Conservation (phyloP, 2,113 vertebrate species). For the Rutilus rutilus region DNA sequence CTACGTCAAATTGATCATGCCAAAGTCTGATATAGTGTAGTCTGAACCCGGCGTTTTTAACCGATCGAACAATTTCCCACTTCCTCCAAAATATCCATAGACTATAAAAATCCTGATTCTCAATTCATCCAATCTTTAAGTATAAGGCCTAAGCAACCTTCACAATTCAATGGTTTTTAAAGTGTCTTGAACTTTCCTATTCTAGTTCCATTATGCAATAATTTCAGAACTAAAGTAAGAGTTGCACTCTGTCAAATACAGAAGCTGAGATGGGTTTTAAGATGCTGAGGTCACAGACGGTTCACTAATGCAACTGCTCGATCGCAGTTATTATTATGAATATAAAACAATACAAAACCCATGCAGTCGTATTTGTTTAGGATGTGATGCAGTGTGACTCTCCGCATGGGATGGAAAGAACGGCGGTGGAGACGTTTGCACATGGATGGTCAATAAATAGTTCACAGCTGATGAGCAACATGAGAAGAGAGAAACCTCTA, state of each 20-base stretch:
- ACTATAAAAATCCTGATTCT: not conserved
- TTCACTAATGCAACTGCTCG: not conserved
- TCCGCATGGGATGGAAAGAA: conserved; percentile 49
- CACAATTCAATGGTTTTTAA: not conserved
- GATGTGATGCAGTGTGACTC: not conserved
- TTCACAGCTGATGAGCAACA: conserved; percentile 75
- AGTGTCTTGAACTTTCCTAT: too few species aligned
- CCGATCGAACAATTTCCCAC: not conserved
- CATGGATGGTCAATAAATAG: conserved; percentile 61
- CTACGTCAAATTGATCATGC: too few species aligned
- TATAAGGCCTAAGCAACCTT: not conserved
- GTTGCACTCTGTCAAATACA: not conserved
- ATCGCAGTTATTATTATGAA: not conserved
- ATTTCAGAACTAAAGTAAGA: not conserved
- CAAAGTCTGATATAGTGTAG: too few species aligned
- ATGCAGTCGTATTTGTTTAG: not conserved
- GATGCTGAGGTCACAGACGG: not conserved
- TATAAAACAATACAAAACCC: not conserved
- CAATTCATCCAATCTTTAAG: not conserved
- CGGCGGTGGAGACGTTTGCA: conserved; percentile 53
- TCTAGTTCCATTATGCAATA: conserved; percentile 6
- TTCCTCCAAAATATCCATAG: not conserved
- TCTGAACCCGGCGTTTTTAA: not conserved
- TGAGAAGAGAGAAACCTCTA: conserved; percentile 74
- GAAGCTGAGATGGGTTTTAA: not conserved